phyloP scores from a whole-genome alignment of 2,797 vertebrate species.

The Chlorospingus semifuscus region DNA sequence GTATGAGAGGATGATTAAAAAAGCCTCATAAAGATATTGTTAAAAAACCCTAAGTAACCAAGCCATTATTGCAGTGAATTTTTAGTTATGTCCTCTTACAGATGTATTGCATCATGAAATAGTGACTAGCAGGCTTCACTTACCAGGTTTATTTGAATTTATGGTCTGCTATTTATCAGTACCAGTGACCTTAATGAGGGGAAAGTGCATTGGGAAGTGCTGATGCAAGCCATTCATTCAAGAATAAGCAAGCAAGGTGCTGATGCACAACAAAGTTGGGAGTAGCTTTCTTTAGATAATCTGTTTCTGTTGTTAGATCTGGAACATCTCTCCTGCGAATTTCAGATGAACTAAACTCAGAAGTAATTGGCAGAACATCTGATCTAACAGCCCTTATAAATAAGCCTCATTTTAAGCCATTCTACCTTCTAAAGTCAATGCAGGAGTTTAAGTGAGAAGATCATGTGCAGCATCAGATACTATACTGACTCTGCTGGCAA shows the following conservation, averaged over 20 bases:
- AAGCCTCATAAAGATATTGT: background rate
- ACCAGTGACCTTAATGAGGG: background rate
- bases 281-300: background rate
- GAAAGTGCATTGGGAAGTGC: background rate
- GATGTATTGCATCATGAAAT: background rate
- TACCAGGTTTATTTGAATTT: background rate
- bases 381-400: background rate
- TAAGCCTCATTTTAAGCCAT: background rate
- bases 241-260: background rate
- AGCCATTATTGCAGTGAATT: background rate
- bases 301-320: conserved; percentile 10
- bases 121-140: background rate
- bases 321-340: conserved; percentile 7
- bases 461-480: background rate
- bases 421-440: background rate
- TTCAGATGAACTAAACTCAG: background rate
- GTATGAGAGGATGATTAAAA: background rate
- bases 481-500: background rate
- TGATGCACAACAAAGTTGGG: background rate
- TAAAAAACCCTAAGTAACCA: background rate
- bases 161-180: background rate
- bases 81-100: background rate
- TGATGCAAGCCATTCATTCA: background rate
- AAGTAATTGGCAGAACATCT: conserved; percentile 24
- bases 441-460: background rate